Base-by-base conservation (phyloP, 2,888 invertebrate species). In the Netelia inedita region DNA sequence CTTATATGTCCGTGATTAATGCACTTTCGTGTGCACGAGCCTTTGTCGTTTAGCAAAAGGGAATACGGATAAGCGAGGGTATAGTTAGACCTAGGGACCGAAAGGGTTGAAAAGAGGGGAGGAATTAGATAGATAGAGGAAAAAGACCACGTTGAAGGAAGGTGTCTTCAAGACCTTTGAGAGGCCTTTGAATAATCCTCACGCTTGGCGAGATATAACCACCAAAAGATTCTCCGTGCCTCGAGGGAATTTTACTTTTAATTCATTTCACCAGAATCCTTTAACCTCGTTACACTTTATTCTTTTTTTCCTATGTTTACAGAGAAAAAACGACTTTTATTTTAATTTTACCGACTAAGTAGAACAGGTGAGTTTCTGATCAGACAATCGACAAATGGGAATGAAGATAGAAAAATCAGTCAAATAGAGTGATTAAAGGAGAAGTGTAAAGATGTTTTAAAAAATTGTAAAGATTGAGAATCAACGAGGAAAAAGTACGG, bases 1-100 rank as follows among this genome's bases (percentile, higher is more conserved):
- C 79, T 83, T 75, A 75, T 71, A 71, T 75, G 19, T 28, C 65
- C 59, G 69, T 71, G 74, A 79, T 23, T 79, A 83, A 83, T 83
- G 63, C 28, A 71, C 71, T 79, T 71, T 83, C 46, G 65, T 57
- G 79, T 75, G 69, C 83, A 79, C n/a, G 41, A 73, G 57, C 57
- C 69, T 79, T 83, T 74, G 69, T 63, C 69, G 53, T 53, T 61
- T 73, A 59, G 43, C 41, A n/a, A 21, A 53, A 53, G 78, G n/a
- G 68, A 66, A 78, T 35, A 46, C 78, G 68, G 69, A 68, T 59
- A 68, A 68, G 46, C 35, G 35, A 35, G 35, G 35, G 57, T 5
- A 35, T 53, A 41, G 53, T 14, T 6, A 11, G 41, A 41, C 10
- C 28, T 66, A 10, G 55, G 28, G 46, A 59, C 28, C 35, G 55